Conservation (phyloP, 1,140 invertebrate genomes). For the Micrasema minimum region DNA sequence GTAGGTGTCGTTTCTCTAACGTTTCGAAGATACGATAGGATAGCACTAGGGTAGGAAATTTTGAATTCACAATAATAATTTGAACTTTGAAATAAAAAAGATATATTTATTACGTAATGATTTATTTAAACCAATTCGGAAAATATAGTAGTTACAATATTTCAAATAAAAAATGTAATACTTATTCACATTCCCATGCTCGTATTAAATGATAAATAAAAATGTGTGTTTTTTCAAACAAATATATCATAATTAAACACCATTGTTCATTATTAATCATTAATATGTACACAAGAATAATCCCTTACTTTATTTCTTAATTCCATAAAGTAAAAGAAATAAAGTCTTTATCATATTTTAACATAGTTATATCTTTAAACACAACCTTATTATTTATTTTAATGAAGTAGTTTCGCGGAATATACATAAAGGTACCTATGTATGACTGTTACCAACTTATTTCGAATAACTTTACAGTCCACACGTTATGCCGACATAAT, state of each 20-base stretch:
- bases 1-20: too few species aligned
- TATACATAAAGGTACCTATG: constrained; percentile 8
- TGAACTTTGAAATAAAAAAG: too few species aligned
- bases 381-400: constrained; percentile 52
- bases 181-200: constrained; percentile 18
- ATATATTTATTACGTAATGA: too few species aligned
- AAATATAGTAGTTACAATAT: constrained; percentile 9
- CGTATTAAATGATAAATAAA: constrained; percentile 27
- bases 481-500: constrained; percentile 7
- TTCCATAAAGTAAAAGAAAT: constrained; percentile 44
- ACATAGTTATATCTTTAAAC: constrained; percentile 50
- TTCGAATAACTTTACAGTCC: constrained; percentile 21
- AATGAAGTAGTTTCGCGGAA: constrained; percentile 35
- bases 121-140: constrained; percentile 27
- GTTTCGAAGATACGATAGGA: too few species aligned
- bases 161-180: constrained; percentile 29
- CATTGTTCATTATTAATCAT: constrained; percentile 40
- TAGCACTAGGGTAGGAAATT: too few species aligned
- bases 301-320: constrained; percentile 39
- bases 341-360: constrained; percentile 51
- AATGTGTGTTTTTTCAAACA: constrained; percentile 11
- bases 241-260: constrained; percentile 12
- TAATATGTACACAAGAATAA: constrained; percentile 52
- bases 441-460: constrained; percentile 12
- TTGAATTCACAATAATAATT: too few species aligned